Evolutionary conservation across 1,140 invertebrate genomes (phyloP), one percentile per base, ranked within the genome.

Genomic region (Drosophila fuyamai): DNA sequence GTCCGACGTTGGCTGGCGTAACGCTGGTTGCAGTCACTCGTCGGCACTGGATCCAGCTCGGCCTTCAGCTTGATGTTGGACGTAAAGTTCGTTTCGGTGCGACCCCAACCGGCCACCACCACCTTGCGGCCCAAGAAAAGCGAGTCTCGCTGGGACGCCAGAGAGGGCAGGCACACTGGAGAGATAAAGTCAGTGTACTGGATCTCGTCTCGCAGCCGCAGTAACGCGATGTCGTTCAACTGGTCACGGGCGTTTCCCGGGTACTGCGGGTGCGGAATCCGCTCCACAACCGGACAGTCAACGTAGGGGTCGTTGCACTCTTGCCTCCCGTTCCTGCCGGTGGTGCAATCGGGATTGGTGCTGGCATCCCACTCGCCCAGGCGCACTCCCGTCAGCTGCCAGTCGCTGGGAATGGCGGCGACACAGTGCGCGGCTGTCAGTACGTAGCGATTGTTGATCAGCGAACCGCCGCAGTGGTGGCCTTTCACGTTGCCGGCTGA

Each of bases 101-200:
- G 95, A 8, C 97, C 97, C 97, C 97, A 98, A 13, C 97, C 97
- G 4, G 96, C 96, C 0, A 96, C 95, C 59, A 94, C 94, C 38
- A 96, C 93, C 40, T 92, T 94, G 14, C 92, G 81, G 0, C 93
- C 93, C 1, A 94, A 79, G 54, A 94, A 94, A 0, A 82, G 82
- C 5, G 71, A 80, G 14, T 82, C 92, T 1, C 81, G 88, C 36
- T 94, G 79, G 9, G 93, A 66, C 9, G 76, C 82, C n/a, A 90
- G 74, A 3, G 72, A 73, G 7, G 96, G 96, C 1, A 97, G 80
- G 75, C 97, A 97, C 14, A 97, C 95, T 0, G 96, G 96, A 68
- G 94, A 93, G 23, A 97, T 94, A 55, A 92, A 94, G 54, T 94
- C 91, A 27, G 92, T 94, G 74, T 93, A 95, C 3, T 56, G 23